Conservation (phyloP, 2,888 invertebrate genomes). For the Lasioglossum figueresi region DNA sequence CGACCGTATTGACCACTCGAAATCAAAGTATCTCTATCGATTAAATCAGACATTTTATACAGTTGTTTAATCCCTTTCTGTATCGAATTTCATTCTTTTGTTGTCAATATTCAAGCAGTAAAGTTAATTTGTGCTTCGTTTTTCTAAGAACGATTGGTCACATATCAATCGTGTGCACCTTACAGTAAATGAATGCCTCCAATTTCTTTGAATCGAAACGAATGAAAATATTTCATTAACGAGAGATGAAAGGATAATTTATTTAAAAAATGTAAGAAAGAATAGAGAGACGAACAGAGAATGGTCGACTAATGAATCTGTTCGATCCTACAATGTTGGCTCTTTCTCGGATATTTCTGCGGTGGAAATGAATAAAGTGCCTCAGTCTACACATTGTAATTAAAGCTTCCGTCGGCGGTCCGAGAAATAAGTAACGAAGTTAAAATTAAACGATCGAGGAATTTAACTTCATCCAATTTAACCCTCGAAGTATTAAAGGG, state of each 20-base stretch:
- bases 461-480: constrained; percentile 22
- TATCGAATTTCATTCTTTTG: no score
- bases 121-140: no score
- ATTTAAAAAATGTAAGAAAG: not conserved
- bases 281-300: no score
- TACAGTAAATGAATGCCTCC: no score
- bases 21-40: no score
- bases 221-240: no score
- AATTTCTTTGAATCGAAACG: no score
- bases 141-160: no score
- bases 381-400: not conserved
- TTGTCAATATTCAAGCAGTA: no score
- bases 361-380: not conserved
- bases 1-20: no score
- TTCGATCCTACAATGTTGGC: not conserved
- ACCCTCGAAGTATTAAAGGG: constrained; percentile 9
- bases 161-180: no score
- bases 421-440: not conserved
- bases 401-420: not conserved
- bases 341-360: not conserved
- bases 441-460: not conserved
- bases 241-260: not conserved
- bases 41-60: not conserved
- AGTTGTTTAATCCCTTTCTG: not conserved
- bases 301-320: no score